Evolutionary conservation across 2,888 invertebrate genomes (phyloP).

Genomic region (Oxyteleia sp.): DNA sequence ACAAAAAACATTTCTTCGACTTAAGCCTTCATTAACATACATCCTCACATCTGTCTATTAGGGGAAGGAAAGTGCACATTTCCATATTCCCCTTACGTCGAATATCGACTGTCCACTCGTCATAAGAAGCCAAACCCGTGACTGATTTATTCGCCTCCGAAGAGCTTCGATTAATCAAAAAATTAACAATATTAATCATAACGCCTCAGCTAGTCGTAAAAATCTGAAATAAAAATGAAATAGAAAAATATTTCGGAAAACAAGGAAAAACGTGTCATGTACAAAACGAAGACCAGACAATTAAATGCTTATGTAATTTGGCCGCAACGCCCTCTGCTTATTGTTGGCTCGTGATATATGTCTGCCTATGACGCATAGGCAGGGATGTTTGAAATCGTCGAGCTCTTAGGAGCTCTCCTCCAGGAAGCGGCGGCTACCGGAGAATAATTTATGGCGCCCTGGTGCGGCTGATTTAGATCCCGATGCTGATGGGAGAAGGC

Average conservation of each 20-base stretch:
- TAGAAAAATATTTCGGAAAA: neutral
- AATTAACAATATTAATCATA: constrained; percentile 6
- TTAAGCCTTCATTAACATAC: constrained; percentile 47
- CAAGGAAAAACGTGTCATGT: neutral
- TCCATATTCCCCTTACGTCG: constrained; percentile 18
- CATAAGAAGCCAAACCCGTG: constrained; percentile 25
- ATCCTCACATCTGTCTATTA: constrained; percentile 40
- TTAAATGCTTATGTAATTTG: constrained; percentile 40
- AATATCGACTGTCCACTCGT: constrained; percentile 3
- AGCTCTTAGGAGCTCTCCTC: constrained; percentile 52
- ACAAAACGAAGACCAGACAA: constrained; percentile 11
- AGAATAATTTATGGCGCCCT: constrained; percentile 80
- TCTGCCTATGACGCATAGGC: constrained; percentile 27
- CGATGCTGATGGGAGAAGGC: constrained; percentile 75
- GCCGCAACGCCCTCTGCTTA: constrained; percentile 23
- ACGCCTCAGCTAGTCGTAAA: neutral
- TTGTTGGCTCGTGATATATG: constrained; percentile 43
- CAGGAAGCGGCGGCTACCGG: constrained; percentile 51
- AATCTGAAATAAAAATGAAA: neutral
- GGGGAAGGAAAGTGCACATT: constrained; percentile 25
- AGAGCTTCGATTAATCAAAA: constrained; percentile 21
- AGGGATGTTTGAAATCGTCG: constrained; percentile 51
- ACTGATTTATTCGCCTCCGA: constrained; percentile 32
- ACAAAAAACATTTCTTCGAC: constrained; percentile 32
- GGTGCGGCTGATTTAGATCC: constrained; percentile 80